phyloP scores from a whole-genome alignment of 2,797 vertebrate genomes.

The Hypotaenidia okinawae region DNA sequence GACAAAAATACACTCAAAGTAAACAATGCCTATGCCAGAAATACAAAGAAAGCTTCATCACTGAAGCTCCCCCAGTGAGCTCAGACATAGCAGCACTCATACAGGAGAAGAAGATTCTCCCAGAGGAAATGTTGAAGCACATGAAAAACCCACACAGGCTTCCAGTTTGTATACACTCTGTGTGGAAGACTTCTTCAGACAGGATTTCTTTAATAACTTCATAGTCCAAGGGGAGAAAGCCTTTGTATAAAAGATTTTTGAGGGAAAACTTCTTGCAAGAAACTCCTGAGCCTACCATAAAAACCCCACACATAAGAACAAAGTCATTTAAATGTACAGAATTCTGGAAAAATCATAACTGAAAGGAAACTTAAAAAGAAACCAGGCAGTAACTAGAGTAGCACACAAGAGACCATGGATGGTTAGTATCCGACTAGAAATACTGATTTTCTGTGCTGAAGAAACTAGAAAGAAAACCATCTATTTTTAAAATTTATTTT shows the following conservation, averaged over 20 bases:
- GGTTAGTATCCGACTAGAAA: background rate
- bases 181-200: background rate
- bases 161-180: background rate
- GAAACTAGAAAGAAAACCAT: background rate
- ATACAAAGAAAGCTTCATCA: background rate
- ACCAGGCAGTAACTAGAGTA: background rate
- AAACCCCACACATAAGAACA: rapidly evolving
- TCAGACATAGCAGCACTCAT: background rate
- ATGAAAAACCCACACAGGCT: background rate
- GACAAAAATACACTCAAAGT: background rate
- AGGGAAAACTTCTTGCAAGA: background rate
- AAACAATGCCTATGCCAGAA: background rate
- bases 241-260: background rate
- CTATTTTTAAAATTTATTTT: background rate
- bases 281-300: background rate
- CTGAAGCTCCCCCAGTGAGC: background rate
- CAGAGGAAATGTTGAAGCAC: background rate
- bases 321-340: background rate
- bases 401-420: rapidly evolving
- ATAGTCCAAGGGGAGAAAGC: background rate
- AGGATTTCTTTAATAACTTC: background rate
- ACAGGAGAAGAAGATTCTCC: background rate
- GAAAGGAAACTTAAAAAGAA: background rate
- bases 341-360: background rate
- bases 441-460: background rate